Conservation (phyloP, 1,140 invertebrate species). For the Zaprionus lachaisei region DNA sequence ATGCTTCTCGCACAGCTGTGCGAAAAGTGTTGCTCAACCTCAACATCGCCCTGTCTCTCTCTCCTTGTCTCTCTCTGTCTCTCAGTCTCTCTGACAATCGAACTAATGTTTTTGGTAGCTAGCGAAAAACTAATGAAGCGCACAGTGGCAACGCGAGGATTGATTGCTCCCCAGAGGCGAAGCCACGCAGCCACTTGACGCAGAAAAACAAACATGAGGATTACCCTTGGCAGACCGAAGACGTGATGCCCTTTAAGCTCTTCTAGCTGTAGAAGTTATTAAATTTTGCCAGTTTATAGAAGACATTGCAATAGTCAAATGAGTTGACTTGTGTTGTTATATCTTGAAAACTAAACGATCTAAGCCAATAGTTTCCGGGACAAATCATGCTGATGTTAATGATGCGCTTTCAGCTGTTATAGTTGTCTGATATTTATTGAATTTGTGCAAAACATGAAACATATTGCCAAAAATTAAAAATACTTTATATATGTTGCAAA, state of each 20-base stretch:
- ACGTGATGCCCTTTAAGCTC: neutral
- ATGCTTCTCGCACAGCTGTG: conserved; percentile 62
- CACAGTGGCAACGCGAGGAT: conserved; percentile 75
- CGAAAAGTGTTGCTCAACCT: conserved; percentile 32
- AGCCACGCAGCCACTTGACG: conserved; percentile 49
- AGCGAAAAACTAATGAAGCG: conserved; percentile 77
- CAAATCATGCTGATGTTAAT: too few relatives aligned
- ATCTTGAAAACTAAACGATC: too few relatives aligned
- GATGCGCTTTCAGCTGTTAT: neutral
- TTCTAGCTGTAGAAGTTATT: neutral
- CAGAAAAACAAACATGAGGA: conserved; percentile 7
- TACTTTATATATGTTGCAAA: too few relatives aligned
- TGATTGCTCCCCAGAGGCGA: conserved; percentile 79
- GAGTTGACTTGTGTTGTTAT: too few relatives aligned
- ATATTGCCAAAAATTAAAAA: too few relatives aligned
- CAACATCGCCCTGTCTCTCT: neutral
- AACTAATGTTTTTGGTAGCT: conserved; percentile 67
- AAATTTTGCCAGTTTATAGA: too few relatives aligned
- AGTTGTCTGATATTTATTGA: neutral
- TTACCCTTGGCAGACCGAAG: neutral
- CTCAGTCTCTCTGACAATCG: conserved; percentile 44
- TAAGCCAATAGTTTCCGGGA: too few relatives aligned
- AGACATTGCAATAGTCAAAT: too few relatives aligned
- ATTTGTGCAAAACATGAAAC: neutral
- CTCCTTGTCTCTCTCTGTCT: conserved; percentile 13